These are phyloP conservation scores for Oedothorax gibbosus DNA, from an alignment of 1,140 invertebrate genomes.

Conservation along the genomic window DNA sequence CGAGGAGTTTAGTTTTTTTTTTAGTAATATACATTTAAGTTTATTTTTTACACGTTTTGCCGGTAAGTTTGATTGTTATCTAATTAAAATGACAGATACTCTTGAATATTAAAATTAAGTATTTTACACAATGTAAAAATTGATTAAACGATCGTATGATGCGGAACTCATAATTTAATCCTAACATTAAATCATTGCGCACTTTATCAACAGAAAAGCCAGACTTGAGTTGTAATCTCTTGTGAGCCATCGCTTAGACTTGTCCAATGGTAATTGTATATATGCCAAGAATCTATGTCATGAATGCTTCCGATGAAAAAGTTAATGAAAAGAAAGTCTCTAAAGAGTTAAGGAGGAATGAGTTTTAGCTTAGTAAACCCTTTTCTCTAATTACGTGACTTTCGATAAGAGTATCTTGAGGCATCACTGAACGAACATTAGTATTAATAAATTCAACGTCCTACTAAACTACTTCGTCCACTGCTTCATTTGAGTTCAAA, in stretches of 20 bases:
- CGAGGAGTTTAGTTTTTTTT: no score
- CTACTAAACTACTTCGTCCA: background rate
- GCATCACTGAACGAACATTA: slow-evolving; percentile 3
- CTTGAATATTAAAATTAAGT: no score
- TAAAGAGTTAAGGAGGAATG: slow-evolving; percentile 10
- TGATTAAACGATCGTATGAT: no score
- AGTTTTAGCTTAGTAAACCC: background rate
- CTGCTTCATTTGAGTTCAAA: slow-evolving; percentile 4
- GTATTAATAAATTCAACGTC: slow-evolving; percentile 28
- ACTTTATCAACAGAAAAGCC: no score
- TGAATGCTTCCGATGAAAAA: slow-evolving; percentile 23
- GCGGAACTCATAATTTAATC: no score
- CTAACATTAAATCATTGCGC: no score
- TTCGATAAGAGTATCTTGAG: background rate
- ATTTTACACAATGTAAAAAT: no score
- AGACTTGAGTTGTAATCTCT: no score
- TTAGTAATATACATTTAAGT: no score
- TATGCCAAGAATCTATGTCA: background rate
- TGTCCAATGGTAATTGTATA: slow-evolving; percentile 1
- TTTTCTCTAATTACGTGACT: slow-evolving; percentile 16
- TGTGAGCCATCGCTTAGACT: background rate
- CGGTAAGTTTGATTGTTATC: no score
- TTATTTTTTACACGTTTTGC: no score
- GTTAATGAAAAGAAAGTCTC: background rate
- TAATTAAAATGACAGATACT: no score